phyloP scores from a whole-genome alignment of 2,113 vertebrate species.

The Tenrec ecaudatus region DNA sequence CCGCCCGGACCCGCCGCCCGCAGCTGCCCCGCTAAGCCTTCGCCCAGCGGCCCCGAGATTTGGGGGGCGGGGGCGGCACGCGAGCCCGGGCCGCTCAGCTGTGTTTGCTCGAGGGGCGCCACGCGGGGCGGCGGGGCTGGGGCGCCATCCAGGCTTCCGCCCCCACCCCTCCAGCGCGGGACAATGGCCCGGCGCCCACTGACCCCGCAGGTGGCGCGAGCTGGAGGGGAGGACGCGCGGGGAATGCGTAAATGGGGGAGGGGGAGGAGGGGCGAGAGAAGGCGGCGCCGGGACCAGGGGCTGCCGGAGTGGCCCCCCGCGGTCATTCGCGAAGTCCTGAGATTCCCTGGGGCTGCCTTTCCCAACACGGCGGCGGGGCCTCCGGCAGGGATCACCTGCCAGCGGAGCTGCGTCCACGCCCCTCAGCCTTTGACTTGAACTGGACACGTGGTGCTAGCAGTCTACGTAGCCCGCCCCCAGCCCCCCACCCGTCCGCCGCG shows the following conservation, averaged over 20 bases:
- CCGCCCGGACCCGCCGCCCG: slow-evolving; percentile 36
- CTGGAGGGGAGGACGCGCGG: neutral
- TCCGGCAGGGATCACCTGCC: neutral
- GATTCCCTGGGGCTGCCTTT: neutral
- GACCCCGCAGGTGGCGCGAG: slow-evolving; percentile 77
- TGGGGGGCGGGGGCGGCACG: slow-evolving; percentile 84
- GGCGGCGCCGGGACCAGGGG: neutral
- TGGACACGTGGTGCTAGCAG: neutral
- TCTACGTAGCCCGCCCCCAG: too few species aligned
- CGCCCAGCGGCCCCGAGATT: slow-evolving; percentile 52
- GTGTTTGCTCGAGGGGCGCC: slow-evolving; percentile 87
- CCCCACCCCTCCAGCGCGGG: neutral
- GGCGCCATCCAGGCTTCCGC: neutral
- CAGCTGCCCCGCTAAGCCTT: slow-evolving; percentile 87
- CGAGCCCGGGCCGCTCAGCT: slow-evolving; percentile 89
- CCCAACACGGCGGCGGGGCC: neutral
- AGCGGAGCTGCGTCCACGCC: neutral
- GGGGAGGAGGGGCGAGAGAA: neutral
- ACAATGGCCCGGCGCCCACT: slow-evolving; percentile 69
- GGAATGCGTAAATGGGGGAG: neutral
- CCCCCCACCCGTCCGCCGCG: too few species aligned
- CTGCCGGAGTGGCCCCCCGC: neutral
- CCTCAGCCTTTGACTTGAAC: neutral
- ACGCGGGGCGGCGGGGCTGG: slow-evolving; percentile 44
- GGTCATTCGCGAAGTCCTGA: neutral